Percentiles rank a stretch among this genome's conserved stretches.
Evolutionary conservation across 35 echinoderm and acorn worm genomes (phyloP).

Genomic region (Apostichopus parvimensis): DNA sequence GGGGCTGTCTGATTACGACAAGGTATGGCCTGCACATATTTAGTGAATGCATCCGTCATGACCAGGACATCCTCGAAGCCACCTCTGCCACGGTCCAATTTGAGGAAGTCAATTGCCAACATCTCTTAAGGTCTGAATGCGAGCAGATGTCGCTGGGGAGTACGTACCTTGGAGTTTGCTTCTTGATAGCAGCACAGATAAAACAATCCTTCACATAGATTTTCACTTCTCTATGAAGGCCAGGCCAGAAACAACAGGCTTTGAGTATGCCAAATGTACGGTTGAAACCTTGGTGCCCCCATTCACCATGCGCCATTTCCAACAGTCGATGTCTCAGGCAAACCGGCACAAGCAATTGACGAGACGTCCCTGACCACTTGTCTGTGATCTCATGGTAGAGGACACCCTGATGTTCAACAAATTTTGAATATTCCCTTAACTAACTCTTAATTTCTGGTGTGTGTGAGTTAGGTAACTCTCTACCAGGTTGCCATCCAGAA

Average conservation of each 20-base stretch:
- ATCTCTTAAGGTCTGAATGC: too few species aligned
- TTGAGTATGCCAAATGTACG: background rate
- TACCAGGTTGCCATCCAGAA: constrained; percentile 21
- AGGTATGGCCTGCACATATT: constrained; percentile 11
- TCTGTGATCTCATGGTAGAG: constrained; percentile 17
- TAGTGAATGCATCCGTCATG: constrained; percentile 36
- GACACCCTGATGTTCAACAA: constrained; percentile 13
- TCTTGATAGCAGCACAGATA: constrained; percentile 45
- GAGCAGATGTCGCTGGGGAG: constrained; percentile 38
- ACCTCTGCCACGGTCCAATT: constrained; percentile 43
- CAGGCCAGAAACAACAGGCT: constrained; percentile 17
- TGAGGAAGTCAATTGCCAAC: constrained; percentile 30
- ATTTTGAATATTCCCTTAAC: constrained; percentile 22
- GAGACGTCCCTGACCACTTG: background rate
- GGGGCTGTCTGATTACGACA: constrained; percentile 38
- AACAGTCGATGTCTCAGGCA: background rate
- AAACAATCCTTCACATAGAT: constrained; percentile 19
- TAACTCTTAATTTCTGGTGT: constrained; percentile 16
- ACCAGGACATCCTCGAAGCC: constrained; percentile 56
- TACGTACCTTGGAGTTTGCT: constrained; percentile 13
- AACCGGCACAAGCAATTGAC: background rate
- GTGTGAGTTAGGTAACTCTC: background rate
- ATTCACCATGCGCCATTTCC: background rate
- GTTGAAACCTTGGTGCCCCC: constrained; percentile 17
- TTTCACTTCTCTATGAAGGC: background rate